A percentile compares a stretch with the other conserved stretches of the same genome.
phyloP scores from a whole-genome alignment of 2,797 vertebrate species.

The Hapalemur alaotrensis region DNA sequence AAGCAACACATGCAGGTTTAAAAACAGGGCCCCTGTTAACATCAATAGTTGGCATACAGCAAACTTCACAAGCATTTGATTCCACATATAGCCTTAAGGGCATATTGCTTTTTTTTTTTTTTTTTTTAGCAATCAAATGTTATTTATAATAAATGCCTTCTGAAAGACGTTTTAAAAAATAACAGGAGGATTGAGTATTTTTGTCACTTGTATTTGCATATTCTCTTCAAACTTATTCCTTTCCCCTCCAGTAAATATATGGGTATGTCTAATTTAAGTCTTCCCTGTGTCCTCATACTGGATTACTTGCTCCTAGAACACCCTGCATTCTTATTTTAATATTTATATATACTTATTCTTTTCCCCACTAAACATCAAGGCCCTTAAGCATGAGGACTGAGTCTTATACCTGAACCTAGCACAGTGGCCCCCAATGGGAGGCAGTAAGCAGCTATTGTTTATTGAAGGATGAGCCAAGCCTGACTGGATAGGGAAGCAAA shows the following conservation, averaged over 20 bases:
- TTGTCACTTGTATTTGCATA: background rate
- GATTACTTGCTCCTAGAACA: background rate
- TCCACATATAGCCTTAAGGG: background rate
- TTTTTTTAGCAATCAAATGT: conserved; percentile 6
- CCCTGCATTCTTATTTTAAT: background rate
- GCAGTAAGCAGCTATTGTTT: background rate
- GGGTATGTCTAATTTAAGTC: background rate
- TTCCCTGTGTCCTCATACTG: background rate
- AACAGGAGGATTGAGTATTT: background rate
- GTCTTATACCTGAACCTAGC: background rate
- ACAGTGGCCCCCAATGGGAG: fast-evolving
- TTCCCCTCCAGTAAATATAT: background rate
- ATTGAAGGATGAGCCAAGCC: background rate
- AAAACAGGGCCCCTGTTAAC: background rate
- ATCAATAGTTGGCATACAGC: background rate
- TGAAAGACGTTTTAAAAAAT: conserved; percentile 49
- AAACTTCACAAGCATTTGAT: background rate
- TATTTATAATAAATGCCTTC: conserved; percentile 9
- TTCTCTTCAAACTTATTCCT: background rate
- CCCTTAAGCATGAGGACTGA: background rate
- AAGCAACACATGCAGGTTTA: conserved; percentile 1
- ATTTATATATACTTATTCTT: background rate
- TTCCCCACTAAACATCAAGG: background rate
- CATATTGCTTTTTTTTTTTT: conserved; percentile 8
- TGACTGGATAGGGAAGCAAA: background rate